Conservation (phyloP, 2,113 vertebrate genomes). For the Mystacornis crossleyi region DNA sequence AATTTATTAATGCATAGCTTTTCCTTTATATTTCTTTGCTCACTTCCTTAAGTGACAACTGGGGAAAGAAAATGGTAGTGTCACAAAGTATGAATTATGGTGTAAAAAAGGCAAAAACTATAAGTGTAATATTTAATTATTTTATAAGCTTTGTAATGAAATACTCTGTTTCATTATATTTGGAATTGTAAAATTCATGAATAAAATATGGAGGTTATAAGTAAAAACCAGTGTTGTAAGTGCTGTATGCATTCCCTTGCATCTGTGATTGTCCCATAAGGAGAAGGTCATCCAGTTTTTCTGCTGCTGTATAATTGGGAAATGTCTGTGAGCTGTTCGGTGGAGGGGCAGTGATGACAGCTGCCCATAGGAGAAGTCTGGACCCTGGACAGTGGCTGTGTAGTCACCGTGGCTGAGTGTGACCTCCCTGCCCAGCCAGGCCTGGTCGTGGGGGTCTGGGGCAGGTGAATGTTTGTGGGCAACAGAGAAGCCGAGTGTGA, state of each 20-base stretch:
- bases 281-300: neutral
- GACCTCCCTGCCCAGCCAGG: neutral
- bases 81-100: constrained; percentile 75
- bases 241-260: neutral
- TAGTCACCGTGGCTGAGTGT: neutral
- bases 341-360: neutral
- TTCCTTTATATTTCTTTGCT: constrained; percentile 73
- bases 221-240: neutral
- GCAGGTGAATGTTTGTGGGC: neutral
- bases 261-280: neutral
- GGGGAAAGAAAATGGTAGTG: constrained; percentile 61
- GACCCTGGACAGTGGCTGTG: neutral
- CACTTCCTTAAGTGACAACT: constrained; percentile 62
- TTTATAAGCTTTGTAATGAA: constrained; percentile 87
- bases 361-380: neutral
- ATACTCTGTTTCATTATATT: constrained; percentile 75
- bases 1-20: constrained; percentile 85
- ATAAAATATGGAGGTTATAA: constrained; percentile 48
- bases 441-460: neutral
- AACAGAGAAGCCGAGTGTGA: neutral
- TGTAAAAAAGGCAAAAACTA: constrained; percentile 75
- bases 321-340: neutral
- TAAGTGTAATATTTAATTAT: constrained; percentile 88
- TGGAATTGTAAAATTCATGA: constrained; percentile 67
- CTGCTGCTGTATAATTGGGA: rapidly evolving